phyloP scores from a whole-genome alignment of 1,140 invertebrate genomes.

The Eciton burchellii region DNA sequence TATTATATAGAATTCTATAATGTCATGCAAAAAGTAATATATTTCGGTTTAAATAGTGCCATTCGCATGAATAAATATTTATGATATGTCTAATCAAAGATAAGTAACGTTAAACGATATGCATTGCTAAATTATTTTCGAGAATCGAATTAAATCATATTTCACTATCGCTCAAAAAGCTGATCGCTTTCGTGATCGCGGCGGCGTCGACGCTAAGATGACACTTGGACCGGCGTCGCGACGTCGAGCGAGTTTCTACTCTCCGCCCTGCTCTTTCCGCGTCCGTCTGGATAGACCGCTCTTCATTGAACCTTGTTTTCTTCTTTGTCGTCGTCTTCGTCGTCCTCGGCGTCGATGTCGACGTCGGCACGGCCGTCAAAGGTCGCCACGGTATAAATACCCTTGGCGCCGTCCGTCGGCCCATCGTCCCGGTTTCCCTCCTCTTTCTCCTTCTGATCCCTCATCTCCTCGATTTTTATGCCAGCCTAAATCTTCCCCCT shows the following conservation, averaged over 20 bases:
- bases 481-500: constrained; percentile 38
- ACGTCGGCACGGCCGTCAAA: constrained; percentile 73
- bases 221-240: constrained; percentile 65
- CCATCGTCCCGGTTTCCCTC: constrained; percentile 66
- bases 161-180: background rate
- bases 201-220: constrained; percentile 14
- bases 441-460: constrained; percentile 44
- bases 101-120: background rate
- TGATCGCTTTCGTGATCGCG: background rate
- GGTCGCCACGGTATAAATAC: constrained; percentile 78
- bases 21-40: too few species aligned
- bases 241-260: constrained; percentile 35
- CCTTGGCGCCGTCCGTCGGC: constrained; percentile 73
- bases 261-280: constrained; percentile 48
- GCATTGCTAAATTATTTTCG: background rate
- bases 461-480: constrained; percentile 52
- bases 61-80: too few species aligned
- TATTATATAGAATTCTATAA: too few species aligned
- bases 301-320: constrained; percentile 72
- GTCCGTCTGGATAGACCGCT: constrained; percentile 61
- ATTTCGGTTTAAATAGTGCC: too few species aligned
- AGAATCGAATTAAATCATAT: background rate
- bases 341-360: constrained; percentile 45
- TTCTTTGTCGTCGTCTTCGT: constrained; percentile 36
- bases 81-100: background rate